Conservation (phyloP, 1,140 invertebrate species). For the Heliothis subflexa region DNA sequence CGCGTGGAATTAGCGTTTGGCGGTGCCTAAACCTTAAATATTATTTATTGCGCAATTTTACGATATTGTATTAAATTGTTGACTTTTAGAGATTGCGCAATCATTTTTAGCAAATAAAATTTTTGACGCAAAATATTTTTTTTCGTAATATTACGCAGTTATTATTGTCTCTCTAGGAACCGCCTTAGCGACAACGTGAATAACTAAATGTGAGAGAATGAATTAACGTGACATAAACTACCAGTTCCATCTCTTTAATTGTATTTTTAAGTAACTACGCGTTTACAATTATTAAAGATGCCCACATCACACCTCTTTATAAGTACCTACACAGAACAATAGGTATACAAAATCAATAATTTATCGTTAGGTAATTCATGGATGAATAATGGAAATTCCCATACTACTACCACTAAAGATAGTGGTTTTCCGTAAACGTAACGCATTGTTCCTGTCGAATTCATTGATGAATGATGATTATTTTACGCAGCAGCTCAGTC, state of each 20-base stretch:
- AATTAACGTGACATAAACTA: too few species aligned
- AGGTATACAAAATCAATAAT: neutral
- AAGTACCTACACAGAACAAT: neutral
- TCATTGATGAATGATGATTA: slow-evolving; percentile 31
- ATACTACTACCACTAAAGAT: neutral
- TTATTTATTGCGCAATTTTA: neutral
- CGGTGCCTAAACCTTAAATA: neutral
- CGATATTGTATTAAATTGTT: too few species aligned
- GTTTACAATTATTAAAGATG: too few species aligned
- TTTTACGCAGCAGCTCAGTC: neutral
- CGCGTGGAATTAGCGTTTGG: neutral
- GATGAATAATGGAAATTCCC: neutral
- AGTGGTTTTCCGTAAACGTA: slow-evolving; percentile 12
- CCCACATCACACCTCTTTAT: neutral
- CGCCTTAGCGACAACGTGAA: too few species aligned
- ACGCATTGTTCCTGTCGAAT: neutral
- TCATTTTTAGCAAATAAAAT: too few species aligned
- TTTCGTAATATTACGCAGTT: too few species aligned
- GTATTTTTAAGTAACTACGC: too few species aligned
- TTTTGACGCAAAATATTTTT: too few species aligned
- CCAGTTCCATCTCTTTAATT: too few species aligned
- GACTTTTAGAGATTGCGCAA: too few species aligned
- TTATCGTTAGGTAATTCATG: neutral
- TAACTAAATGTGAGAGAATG: too few species aligned
- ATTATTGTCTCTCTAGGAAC: too few species aligned